A percentile compares a stretch with the other conserved stretches of the same genome.
These are phyloP conservation scores for Eilema depressum DNA, from an alignment of 2,888 invertebrate genomes.

Conservation along the genomic window DNA sequence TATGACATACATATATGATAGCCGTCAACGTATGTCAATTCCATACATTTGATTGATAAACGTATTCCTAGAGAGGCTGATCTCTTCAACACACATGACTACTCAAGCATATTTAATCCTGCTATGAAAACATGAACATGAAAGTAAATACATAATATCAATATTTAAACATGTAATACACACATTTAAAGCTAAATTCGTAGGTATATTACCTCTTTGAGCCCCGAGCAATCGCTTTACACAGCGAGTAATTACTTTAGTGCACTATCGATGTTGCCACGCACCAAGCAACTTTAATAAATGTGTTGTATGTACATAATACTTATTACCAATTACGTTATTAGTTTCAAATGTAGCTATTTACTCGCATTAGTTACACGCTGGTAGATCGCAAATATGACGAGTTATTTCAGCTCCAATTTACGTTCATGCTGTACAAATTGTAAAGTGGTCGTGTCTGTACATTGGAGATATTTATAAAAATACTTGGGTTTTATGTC, in stretches of 20 bases:
- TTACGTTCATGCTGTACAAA: slow-evolving; percentile 2
- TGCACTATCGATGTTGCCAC: slow-evolving; percentile 48
- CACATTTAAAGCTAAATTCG: too few species aligned
- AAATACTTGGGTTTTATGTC: too few species aligned
- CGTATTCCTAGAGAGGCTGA: too few species aligned
- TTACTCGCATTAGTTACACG: too few species aligned
- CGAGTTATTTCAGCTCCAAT: neutral
- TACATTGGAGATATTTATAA: too few species aligned
- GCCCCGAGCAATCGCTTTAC: slow-evolving; percentile 58
- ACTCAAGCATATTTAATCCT: too few species aligned
- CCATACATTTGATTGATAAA: too few species aligned
- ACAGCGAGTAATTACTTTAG: slow-evolving; percentile 56
- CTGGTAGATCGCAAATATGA: slow-evolving; percentile 13
- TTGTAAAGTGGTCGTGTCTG: too few species aligned
- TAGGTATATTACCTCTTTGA: slow-evolving; percentile 61
- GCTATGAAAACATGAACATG: neutral
- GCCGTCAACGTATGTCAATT: too few species aligned
- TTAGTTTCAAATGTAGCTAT: too few species aligned
- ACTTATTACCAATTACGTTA: slow-evolving; percentile 40
- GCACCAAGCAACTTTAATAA: slow-evolving; percentile 32
- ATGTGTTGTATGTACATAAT: slow-evolving; percentile 32
- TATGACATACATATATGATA: too few species aligned
- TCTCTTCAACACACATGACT: too few species aligned
- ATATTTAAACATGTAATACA: neutral
- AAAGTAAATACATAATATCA: neutral